Evolutionary conservation across 1,140 invertebrate species (phyloP).

Genomic region (Polypedilum pembai): DNA sequence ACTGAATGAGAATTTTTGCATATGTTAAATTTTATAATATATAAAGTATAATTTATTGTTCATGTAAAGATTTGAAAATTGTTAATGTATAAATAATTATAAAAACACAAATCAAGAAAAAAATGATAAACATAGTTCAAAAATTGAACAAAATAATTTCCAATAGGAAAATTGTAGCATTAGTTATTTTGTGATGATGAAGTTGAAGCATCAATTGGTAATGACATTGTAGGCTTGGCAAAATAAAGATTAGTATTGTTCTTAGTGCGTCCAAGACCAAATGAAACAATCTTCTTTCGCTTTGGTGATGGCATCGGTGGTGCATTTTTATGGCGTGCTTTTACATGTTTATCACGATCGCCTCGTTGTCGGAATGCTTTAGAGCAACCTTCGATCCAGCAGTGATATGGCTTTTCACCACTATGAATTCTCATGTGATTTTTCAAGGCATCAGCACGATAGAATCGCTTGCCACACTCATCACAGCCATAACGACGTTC

Average conservation of each 20-base stretch:
- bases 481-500: constrained; percentile 70
- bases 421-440: constrained; percentile 57
- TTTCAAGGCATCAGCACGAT: constrained; percentile 52
- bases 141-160: no score
- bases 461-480: constrained; percentile 53
- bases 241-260: not conserved
- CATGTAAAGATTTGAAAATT: no score
- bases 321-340: constrained; percentile 47
- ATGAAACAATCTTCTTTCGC: not conserved
- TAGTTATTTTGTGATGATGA: no score
- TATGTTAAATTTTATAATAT: not conserved
- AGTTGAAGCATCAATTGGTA: no score
- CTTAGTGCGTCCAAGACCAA: not conserved
- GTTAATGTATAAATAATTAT: no score
- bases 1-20: not conserved
- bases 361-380: constrained; percentile 56
- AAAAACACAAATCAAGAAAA: no score
- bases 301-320: not conserved
- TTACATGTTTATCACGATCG: constrained; percentile 52
- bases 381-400: constrained; percentile 51
- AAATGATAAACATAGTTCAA: no score
- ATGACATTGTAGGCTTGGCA: not conserved
- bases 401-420: constrained; percentile 61
- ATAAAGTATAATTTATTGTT: no score
- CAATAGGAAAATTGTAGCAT: no score